Evolutionary conservation across 2,888 invertebrate genomes (phyloP), one percentile per base, ranked within the genome.

Genomic region (Acleris holmiana): DNA sequence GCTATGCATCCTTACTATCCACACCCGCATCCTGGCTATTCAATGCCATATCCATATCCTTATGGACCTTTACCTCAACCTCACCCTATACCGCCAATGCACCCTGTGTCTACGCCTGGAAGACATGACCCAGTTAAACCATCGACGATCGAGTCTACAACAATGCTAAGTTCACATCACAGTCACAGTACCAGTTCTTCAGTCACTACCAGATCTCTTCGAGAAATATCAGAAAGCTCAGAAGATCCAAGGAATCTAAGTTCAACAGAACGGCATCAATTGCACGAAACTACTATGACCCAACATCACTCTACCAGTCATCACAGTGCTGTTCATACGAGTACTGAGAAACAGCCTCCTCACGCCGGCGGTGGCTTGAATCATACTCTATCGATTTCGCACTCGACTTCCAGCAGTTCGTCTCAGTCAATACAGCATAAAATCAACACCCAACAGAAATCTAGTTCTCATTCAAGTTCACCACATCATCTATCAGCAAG

Each of bases 21-120:
- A 44, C 94, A 95, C 74, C 94, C 95, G 13, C 96, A 95, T 81
- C 94, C 95, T 64, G 95, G 95, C 46, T 95, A 95, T 77, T 94
- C 95, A 48, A 95, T 95, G 83, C 94, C 95, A 60, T 94, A 94
- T 76, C 94, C 95, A 1, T 96, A 96, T 90, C 94, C 96, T 59
- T 95, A 97, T 73, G 95, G 94, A 7, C 95, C 95, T 1, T 93
- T 96, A 67, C 95, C 96, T 4, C 96, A 95, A 76, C 96, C 96
- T 2, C 96, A 95, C 74, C 94, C 96, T 6, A 95, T 95, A 78
- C 95, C 95, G 17, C 96, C 95, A 2, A 94, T 95, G 76, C 93
- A 93, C 73, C 82, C 94, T 72, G 75, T 93, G 68, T 78, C 88
- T 13, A 91, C 88, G 35, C 85, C 92, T 63, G 89, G 91, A 68